These are phyloP conservation scores for Chrysomallon squamiferum DNA, from an alignment of 1,140 invertebrate genomes.

Conservation along the genomic window DNA sequence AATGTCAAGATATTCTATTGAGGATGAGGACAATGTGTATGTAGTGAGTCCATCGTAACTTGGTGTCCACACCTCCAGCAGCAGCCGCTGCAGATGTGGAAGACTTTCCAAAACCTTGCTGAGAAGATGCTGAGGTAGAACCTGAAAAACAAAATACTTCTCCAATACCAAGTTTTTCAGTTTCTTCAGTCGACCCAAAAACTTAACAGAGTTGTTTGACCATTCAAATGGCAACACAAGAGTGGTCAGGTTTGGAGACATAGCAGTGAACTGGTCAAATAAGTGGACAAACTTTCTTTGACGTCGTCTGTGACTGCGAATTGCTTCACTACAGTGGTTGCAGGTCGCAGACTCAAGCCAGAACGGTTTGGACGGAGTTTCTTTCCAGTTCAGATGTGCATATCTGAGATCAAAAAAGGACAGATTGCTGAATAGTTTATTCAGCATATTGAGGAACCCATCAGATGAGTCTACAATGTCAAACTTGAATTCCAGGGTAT, in stretches of 20 bases:
- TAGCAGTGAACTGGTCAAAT: conserved; percentile 49
- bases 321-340: conserved; percentile 32
- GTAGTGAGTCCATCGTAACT: conserved; percentile 41
- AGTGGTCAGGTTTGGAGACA: conserved; percentile 44
- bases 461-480: conserved; percentile 53
- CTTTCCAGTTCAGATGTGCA: conserved; percentile 58
- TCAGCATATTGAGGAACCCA: conserved; percentile 42
- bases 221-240: conserved; percentile 61
- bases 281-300: conserved; percentile 52
- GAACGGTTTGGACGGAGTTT: conserved; percentile 53
- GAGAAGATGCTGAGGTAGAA: conserved; percentile 36
- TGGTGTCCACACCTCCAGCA: conserved; percentile 59
- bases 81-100: conserved; percentile 35
- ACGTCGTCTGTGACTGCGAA: conserved; percentile 41
- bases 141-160: conserved; percentile 58
- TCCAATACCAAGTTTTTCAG: conserved; percentile 52
- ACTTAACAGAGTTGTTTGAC: conserved; percentile 45
- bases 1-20: conserved; percentile 52
- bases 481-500: conserved; percentile 53
- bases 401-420: conserved; percentile 35
- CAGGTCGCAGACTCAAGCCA: conserved; percentile 34
- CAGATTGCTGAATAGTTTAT: conserved; percentile 35
- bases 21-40: conserved; percentile 38
- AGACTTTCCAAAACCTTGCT: conserved; percentile 36
- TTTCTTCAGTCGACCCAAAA: conserved; percentile 43